phyloP scores from a whole-genome alignment of 2,113 vertebrate species.

The Formicarius rufipectus region DNA sequence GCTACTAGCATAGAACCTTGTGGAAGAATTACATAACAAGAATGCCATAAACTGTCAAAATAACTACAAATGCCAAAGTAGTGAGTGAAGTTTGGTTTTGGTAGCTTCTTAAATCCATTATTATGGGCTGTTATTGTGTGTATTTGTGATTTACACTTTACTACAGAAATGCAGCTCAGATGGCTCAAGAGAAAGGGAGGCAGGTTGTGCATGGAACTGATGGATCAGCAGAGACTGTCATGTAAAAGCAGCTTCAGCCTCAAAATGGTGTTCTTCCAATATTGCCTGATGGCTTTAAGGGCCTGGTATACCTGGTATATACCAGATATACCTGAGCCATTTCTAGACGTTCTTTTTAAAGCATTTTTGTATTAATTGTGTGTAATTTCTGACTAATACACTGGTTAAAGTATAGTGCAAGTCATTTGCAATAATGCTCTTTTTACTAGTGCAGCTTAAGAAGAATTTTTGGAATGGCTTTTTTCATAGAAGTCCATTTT shows the following conservation, averaged over 20 bases:
- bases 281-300: background rate
- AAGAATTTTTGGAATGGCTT: background rate
- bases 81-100: background rate
- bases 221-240: background rate
- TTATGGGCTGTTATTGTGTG: rapidly evolving
- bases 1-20: background rate
- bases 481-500: background rate
- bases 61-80: background rate
- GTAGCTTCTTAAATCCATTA: background rate
- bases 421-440: background rate
- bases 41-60: background rate
- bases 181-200: background rate
- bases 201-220: background rate
- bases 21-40: background rate
- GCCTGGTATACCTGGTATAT: background rate
- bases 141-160: background rate
- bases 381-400: background rate
- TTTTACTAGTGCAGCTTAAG: background rate
- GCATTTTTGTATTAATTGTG: background rate
- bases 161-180: background rate
- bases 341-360: background rate
- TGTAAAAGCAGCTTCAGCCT: background rate
- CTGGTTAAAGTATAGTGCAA: background rate
- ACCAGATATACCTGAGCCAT: background rate
- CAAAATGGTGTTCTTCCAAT: background rate